These are phyloP conservation scores for Priocnemis perturbator DNA, from an alignment of 2,888 invertebrate genomes.

Conservation along the genomic window DNA sequence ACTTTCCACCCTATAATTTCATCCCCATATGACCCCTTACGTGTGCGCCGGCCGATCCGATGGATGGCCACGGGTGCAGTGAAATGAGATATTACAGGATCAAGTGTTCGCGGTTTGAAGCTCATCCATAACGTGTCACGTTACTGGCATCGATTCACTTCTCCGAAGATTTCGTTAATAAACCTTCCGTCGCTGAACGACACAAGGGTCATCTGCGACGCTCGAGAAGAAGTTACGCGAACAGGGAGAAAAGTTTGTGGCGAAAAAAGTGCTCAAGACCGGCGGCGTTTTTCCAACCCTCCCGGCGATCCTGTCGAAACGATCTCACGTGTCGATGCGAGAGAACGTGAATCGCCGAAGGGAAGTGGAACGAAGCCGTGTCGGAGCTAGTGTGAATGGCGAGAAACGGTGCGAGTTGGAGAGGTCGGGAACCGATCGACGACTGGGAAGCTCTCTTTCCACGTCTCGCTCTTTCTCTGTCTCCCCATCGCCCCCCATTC, in stretches of 20 bases:
- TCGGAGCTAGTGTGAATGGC: conserved; percentile 52
- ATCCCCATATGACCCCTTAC: conserved; percentile 54
- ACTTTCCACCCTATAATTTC: conserved; percentile 58
- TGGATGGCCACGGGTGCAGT: conserved; percentile 47
- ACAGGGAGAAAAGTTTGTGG: too few species aligned
- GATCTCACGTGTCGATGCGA: too few species aligned
- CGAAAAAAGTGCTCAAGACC: too few species aligned
- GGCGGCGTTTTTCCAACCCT: too few species aligned
- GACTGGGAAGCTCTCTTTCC: conserved; percentile 33
- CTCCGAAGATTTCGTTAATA: too few species aligned
- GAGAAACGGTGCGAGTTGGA: conserved; percentile 65
- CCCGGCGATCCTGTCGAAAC: too few species aligned
- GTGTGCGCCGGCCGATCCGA: conserved; percentile 41
- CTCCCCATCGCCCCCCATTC: conserved; percentile 3
- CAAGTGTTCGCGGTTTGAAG: background rate
- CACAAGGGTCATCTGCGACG: too few species aligned
- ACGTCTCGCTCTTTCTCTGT: conserved; percentile 24
- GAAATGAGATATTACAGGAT: conserved; percentile 56
- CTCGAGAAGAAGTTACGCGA: too few species aligned
- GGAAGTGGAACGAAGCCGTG: conserved; percentile 43
- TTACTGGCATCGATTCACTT: too few species aligned
- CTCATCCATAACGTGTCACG: background rate
- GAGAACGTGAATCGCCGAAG: too few species aligned
- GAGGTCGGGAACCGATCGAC: conserved; percentile 71
- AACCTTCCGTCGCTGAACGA: too few species aligned